Base-by-base conservation (phyloP, 2,888 invertebrate genomes). In the Andrena marginata region DNA sequence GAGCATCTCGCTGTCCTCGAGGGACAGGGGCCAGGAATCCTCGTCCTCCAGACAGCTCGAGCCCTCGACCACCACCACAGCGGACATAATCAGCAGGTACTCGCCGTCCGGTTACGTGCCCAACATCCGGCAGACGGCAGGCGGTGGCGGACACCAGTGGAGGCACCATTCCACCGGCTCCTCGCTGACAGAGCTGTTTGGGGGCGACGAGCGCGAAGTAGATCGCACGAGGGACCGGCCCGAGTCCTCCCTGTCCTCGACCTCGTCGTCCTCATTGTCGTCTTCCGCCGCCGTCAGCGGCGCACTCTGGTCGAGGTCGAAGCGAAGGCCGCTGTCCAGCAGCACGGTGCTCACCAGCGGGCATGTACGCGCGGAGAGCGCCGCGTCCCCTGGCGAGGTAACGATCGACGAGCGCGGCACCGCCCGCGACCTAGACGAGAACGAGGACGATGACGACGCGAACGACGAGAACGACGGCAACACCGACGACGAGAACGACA, bases 31-130 rank as follows among this genome's bases (percentile, higher is more conserved):
- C 16, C 71, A 62, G 8, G 70, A 80, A 2, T 10, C 64, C 51
- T 67, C 77, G 56, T 59, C 70, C 67, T 56, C 78, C 31, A 85
- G 77, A 10, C 71, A 54, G 23, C 20, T 71, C 60, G 76, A 85
- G 16, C 71, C 35, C 51, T 72, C 51, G 60, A 62, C 63, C 23
- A 90, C 93, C 29, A 94, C 94, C 49, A 94, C 94, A 2, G 94
- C 95, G 0, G 96, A 97, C 48, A 97, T 97, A 84, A 94, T 97
- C 83, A 96, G 96, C 92, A 97, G 97, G 93, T 97, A 97, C 92
- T 97, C 97, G 54, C 97, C 97, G 67, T 95, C 96, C 56, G 96
- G 96, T 92, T 97, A 97, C 93, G 96, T 96, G 91, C 97, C 97
- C 82, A 89, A 94, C 56, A 95, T 95, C 0, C 95, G 95, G 82